These are phyloP conservation scores for Julus scandinavius DNA, from an alignment of 2,888 invertebrate genomes.

Conservation along the genomic window DNA sequence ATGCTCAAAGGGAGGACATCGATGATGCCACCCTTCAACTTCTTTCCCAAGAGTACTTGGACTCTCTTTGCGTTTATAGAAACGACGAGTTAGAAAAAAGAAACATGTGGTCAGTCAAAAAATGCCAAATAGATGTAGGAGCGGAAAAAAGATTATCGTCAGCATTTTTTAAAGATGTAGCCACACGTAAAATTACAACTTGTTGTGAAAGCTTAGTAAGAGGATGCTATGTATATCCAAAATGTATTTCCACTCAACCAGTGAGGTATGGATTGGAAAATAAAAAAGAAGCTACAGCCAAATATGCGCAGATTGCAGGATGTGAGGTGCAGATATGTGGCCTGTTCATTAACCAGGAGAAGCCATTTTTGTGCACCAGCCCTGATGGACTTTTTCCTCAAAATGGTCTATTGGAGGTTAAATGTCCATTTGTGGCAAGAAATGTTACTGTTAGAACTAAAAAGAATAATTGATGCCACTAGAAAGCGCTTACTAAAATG, in stretches of 20 bases:
- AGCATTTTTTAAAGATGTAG: background rate
- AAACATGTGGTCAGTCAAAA: background rate
- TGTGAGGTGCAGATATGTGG: background rate
- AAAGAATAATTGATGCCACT: background rate
- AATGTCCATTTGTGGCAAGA: too few relatives aligned
- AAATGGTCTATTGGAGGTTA: too few relatives aligned
- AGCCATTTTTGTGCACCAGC: background rate
- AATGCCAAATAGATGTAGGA: background rate
- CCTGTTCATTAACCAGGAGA: background rate
- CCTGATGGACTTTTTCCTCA: too few relatives aligned
- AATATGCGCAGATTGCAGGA: background rate
- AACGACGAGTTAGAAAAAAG: background rate
- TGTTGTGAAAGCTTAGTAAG: background rate
- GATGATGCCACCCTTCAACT: background rate
- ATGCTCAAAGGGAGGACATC: too few relatives aligned
- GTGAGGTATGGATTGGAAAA: background rate
- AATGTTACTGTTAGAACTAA: background rate
- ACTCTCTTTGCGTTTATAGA: background rate
- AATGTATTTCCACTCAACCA: background rate
- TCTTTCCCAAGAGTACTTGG: background rate
- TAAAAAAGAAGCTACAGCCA: background rate
- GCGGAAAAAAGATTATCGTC: background rate
- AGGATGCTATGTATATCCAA: background rate
- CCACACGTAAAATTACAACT: background rate
- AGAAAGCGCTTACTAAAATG: too few relatives aligned